Percentiles rank a stretch among this genome's conserved stretches.
Conservation (phyloP, 2,888 invertebrate species). For the Taphrorychus bicolor region DNA sequence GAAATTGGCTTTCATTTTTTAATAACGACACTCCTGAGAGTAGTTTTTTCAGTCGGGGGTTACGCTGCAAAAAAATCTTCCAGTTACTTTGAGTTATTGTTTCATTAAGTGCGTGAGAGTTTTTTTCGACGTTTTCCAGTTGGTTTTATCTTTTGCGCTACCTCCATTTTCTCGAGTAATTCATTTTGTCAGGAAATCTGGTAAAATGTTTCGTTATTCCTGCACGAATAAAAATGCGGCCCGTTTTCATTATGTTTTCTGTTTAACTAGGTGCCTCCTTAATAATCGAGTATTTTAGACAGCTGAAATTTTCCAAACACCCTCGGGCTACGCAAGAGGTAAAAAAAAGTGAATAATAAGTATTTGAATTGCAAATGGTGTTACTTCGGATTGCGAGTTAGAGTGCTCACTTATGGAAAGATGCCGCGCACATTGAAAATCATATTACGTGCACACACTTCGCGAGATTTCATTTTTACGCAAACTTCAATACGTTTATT, state of each 20-base stretch:
- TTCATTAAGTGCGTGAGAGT: conserved; percentile 27
- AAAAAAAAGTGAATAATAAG: conserved; percentile 16
- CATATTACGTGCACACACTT: conserved; percentile 44
- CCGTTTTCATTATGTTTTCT: background rate
- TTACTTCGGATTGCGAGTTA: conserved; percentile 19
- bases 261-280: background rate
- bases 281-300: background rate
- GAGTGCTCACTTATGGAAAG: conserved; percentile 33
- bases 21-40: conserved; percentile 56
- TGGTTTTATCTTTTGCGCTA: conserved; percentile 12
- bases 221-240: conserved; percentile 2
- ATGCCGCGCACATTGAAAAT: conserved; percentile 42
- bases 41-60: conserved; percentile 49
- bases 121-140: conserved; percentile 23
- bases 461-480: conserved; percentile 47
- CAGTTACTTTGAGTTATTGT: conserved; percentile 30
- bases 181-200: conserved; percentile 15
- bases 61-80: conserved; percentile 33
- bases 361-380: conserved; percentile 30
- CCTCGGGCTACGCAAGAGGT: background rate
- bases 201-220: conserved; percentile 7
- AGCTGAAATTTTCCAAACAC: background rate
- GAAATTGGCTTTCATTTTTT: conserved; percentile 56
- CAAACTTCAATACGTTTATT: conserved; percentile 44
- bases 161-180: conserved; percentile 11